Evolutionary conservation across 2,888 invertebrate genomes (phyloP).

Genomic region (Muscina levida): DNA sequence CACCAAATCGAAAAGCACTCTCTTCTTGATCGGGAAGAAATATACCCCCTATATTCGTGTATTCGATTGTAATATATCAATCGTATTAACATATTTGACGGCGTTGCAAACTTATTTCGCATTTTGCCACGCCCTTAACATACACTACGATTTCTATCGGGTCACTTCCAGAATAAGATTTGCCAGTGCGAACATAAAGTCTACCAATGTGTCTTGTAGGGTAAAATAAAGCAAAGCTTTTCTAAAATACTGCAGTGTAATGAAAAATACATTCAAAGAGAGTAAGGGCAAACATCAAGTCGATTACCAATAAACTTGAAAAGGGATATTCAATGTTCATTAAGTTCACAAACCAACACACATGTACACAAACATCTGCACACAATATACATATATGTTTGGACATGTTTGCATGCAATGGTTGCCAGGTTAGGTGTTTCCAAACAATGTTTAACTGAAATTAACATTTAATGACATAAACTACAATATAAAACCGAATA

Average conservation of each 20-base stretch:
- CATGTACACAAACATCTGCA: neutral
- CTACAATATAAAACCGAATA: slow-evolving; percentile 44
- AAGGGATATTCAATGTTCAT: slow-evolving; percentile 30
- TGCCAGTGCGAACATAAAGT: no score
- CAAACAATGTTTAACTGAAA: slow-evolving; percentile 59
- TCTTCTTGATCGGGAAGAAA: no score
- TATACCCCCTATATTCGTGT: no score
- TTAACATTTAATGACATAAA: slow-evolving; percentile 58
- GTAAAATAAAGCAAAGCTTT: slow-evolving; percentile 3
- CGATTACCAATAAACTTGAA: slow-evolving; percentile 45
- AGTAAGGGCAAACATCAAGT: slow-evolving; percentile 33
- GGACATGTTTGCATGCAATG: neutral
- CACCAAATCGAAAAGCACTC: no score
- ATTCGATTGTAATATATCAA: no score
- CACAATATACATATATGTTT: neutral
- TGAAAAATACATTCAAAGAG: slow-evolving; percentile 21
- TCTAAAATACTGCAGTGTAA: slow-evolving; percentile 7
- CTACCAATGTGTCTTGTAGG: neutral
- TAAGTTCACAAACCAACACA: slow-evolving; percentile 2
- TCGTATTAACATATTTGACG: no score
- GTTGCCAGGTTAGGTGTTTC: slow-evolving; percentile 27
- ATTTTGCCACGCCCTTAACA: no score
- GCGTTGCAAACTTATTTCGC: no score
- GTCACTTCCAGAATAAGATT: no score
- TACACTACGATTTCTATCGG: no score